A percentile compares a stretch with the other conserved stretches of the same genome.
phyloP scores from a whole-genome alignment of 2,888 invertebrate genomes.

The Brachycybe producta region DNA sequence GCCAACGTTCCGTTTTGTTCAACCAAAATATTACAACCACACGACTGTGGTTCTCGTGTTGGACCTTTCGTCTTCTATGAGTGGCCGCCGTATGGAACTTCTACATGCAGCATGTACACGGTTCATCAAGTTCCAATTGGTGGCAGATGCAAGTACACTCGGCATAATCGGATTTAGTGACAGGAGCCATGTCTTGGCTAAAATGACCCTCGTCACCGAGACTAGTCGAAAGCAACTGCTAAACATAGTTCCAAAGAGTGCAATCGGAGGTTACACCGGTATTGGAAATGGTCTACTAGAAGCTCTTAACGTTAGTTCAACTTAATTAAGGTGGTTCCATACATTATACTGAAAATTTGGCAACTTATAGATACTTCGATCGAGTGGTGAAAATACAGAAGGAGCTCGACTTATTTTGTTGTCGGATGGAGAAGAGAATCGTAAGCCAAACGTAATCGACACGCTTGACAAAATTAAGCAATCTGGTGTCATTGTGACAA shows the following conservation, averaged over 20 bases:
- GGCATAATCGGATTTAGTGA: constrained; percentile 26
- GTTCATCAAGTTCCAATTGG: constrained; percentile 25
- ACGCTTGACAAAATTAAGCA: constrained; percentile 12
- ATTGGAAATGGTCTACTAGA: constrained; percentile 17
- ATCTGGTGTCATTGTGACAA: constrained; percentile 17
- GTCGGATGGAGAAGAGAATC: constrained; percentile 21
- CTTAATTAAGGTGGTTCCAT: no score
- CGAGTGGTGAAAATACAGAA: constrained; percentile 14
- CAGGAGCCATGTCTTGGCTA: background rate
- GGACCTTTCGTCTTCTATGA: constrained; percentile 27
- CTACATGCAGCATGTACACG: constrained; percentile 24
- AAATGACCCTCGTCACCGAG: constrained; percentile 16
- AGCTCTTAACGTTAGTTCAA: constrained; percentile 19
- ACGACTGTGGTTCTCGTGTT: constrained; percentile 24
- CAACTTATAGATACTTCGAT: constrained; percentile 9
- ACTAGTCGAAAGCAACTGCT: constrained; percentile 10
- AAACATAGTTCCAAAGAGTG: constrained; percentile 10
- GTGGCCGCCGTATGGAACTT: constrained; percentile 22
- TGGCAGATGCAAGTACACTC: constrained; percentile 25
- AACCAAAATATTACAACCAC: constrained; percentile 20
- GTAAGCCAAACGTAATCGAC: constrained; percentile 13
- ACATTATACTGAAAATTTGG: background rate
- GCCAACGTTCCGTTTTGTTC: constrained; percentile 23
- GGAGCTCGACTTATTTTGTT: constrained; percentile 17
- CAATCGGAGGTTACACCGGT: constrained; percentile 18